phyloP scores from a whole-genome alignment of 1,140 invertebrate species.

The Pogonus chalceus region DNA sequence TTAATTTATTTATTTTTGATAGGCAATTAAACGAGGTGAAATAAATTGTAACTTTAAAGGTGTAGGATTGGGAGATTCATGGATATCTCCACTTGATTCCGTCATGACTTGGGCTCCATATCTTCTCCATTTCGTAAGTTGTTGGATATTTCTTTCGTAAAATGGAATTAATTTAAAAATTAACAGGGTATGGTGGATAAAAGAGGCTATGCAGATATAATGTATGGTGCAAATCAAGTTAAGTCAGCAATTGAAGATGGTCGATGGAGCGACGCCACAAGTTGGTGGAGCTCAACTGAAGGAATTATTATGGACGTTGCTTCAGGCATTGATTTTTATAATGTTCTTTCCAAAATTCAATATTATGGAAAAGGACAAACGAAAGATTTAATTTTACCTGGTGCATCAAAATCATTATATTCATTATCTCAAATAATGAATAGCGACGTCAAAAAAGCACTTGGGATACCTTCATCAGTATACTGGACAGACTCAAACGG shows the following conservation, averaged over 20 bases:
- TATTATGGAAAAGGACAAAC: background rate
- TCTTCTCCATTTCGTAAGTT: conserved; percentile 54
- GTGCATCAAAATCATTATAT: conserved; percentile 22
- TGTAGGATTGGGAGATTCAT: conserved; percentile 72
- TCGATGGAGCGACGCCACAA: conserved; percentile 49
- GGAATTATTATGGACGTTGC: conserved; percentile 43
- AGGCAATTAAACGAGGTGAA: conserved; percentile 52
- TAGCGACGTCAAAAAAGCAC: conserved; percentile 48
- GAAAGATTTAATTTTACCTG: background rate
- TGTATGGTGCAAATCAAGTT: conserved; percentile 38
- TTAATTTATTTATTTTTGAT: conserved; percentile 25
- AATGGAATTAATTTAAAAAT: conserved; percentile 6
- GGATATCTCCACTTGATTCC: conserved; percentile 76
- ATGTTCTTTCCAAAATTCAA: conserved; percentile 51
- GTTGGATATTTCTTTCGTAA: conserved; percentile 11
- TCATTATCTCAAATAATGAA: conserved; percentile 58
- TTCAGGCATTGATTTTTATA: conserved; percentile 66
- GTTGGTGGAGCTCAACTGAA: conserved; percentile 54
- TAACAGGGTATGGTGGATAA: conserved; percentile 51
- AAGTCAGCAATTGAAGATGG: conserved; percentile 41
- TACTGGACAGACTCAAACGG: conserved; percentile 51
- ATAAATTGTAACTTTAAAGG: conserved; percentile 65
- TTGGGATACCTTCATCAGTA: conserved; percentile 50
- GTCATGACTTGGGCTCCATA: conserved; percentile 70
- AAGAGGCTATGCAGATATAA: conserved; percentile 43